phyloP scores from a whole-genome alignment of 2,797 vertebrate genomes.

The Pristis pectinata region DNA sequence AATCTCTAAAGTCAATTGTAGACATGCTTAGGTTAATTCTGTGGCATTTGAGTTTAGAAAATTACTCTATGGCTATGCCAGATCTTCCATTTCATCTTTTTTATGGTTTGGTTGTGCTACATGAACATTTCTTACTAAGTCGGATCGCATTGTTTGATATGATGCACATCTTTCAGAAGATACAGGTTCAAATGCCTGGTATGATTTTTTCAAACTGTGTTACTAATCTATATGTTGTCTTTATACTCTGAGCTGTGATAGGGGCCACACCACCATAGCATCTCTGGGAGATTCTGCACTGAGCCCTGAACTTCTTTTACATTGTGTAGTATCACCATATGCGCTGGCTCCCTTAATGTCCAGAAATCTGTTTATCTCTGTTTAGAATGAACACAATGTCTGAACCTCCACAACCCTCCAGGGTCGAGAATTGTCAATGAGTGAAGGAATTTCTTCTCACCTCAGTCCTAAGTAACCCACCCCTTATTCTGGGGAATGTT shows the following conservation, averaged over 20 bases:
- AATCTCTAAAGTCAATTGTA: background rate
- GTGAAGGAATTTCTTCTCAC: too few species aligned
- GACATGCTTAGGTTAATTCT: background rate
- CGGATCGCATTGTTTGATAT: background rate
- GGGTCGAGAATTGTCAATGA: too few species aligned
- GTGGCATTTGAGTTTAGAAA: background rate
- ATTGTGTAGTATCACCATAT: background rate
- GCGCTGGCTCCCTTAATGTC: too few species aligned
- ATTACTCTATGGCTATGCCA: background rate
- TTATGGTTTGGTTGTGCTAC: background rate
- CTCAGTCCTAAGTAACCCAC: too few species aligned
- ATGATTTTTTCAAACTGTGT: background rate
- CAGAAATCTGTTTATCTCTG: too few species aligned
- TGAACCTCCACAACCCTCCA: too few species aligned
- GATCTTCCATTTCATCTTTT: background rate
- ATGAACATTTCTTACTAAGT: background rate
- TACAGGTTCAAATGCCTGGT: background rate
- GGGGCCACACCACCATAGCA: too few species aligned
- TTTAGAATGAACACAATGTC: too few species aligned
- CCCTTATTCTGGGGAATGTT: too few species aligned
- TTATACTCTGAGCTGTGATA: background rate
- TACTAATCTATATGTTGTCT: background rate
- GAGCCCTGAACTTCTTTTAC: too few species aligned
- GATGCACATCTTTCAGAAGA: background rate
- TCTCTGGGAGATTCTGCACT: background rate